Conservation (phyloP, 2,113 vertebrate species). For the Microcebus murinus region DNA sequence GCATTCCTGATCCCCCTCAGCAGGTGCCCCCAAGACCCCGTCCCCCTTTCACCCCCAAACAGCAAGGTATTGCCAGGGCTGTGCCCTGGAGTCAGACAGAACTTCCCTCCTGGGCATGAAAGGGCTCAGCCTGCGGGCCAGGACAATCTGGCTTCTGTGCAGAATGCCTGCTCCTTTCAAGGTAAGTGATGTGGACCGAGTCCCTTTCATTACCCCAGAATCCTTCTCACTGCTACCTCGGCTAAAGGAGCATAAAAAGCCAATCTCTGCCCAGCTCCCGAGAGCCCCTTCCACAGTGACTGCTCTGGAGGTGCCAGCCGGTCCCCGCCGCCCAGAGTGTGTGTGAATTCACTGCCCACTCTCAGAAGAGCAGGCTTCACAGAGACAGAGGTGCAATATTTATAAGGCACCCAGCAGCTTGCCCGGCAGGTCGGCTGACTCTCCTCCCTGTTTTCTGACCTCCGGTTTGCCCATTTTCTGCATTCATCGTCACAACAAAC, state of each 20-base stretch:
- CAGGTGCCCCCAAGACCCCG: neutral
- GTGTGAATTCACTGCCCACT: accelerated
- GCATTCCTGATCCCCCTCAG: neutral
- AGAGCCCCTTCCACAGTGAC: neutral
- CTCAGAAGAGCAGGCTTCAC: neutral
- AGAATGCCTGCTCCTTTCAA: neutral
- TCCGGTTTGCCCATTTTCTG: neutral
- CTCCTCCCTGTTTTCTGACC: neutral
- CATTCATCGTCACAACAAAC: neutral
- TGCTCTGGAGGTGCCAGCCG: neutral
- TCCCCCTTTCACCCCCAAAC: accelerated
- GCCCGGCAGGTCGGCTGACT: neutral
- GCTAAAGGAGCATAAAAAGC: neutral
- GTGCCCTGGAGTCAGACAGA: neutral
- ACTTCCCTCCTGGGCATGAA: neutral
- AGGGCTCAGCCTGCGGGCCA: neutral
- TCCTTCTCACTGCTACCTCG: neutral
- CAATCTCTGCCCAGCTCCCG: neutral
- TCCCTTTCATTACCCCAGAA: neutral
- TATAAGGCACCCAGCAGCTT: neutral
- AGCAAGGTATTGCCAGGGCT: accelerated
- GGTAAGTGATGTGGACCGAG: neutral
- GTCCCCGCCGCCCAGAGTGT: neutral
- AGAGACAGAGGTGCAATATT: neutral
- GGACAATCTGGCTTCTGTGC: accelerated